Conservation (phyloP, 2,113 vertebrate species). For the Alethe diademata region DNA sequence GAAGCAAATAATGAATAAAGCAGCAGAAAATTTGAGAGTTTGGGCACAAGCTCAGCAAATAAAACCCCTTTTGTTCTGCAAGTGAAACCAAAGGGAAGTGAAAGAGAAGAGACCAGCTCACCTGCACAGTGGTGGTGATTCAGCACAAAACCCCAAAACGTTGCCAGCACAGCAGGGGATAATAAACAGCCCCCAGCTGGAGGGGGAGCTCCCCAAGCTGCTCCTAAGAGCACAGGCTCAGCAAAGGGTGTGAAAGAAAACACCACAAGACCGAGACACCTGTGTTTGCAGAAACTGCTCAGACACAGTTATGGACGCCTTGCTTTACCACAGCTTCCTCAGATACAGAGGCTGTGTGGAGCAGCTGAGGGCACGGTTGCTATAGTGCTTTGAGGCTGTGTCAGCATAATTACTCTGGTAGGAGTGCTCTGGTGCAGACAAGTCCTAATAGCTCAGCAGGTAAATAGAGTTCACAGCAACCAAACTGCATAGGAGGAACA, state of each 20-base stretch:
- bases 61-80: neutral
- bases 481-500: neutral
- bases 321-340: neutral
- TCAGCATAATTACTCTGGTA: neutral
- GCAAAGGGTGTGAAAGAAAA: neutral
- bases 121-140: neutral
- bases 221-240: neutral
- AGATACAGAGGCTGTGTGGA: neutral
- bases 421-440: neutral
- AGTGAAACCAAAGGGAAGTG: neutral
- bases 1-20: conserved; percentile 6
- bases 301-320: neutral
- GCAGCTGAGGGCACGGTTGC: neutral
- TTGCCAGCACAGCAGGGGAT: neutral
- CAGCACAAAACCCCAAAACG: neutral
- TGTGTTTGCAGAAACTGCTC: neutral
- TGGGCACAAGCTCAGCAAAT: neutral
- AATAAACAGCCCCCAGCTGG: neutral
- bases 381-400: neutral
- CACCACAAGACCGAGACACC: accelerated
- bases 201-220: neutral
- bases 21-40: neutral
- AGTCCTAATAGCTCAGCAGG: neutral
- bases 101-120: neutral
- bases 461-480: neutral